Percentiles rank a stretch among this genome's conserved stretches.
Conservation (phyloP, 2,797 vertebrate species). For the Dicrostonyx torquatus region DNA sequence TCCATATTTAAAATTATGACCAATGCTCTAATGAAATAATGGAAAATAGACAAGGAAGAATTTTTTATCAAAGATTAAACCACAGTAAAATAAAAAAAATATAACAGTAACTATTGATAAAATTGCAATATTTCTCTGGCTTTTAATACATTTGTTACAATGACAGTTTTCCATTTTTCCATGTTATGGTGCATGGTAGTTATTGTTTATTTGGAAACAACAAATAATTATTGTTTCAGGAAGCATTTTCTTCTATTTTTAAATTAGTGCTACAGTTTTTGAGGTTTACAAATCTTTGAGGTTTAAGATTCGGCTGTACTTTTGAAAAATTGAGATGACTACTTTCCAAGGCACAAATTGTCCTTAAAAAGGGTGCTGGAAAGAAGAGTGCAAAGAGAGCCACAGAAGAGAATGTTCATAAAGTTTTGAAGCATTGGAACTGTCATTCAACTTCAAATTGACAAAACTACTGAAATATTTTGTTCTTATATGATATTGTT, state of each 20-base stretch:
- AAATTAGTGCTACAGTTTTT: background rate
- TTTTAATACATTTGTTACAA: background rate
- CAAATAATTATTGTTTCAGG: background rate
- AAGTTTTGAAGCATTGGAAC: background rate
- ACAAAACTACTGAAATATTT: background rate
- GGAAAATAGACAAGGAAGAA: background rate
- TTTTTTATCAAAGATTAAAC: background rate
- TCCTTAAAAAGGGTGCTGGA: background rate
- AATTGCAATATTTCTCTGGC: background rate
- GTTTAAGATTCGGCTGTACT: background rate
- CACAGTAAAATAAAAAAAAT: background rate
- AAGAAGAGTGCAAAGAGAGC: background rate
- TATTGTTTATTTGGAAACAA: background rate
- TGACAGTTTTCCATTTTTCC: background rate
- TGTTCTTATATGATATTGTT: background rate
- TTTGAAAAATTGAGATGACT: background rate
- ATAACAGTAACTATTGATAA: background rate
- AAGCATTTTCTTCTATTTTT: background rate
- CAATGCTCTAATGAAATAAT: background rate
- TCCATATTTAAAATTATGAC: background rate
- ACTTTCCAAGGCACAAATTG: background rate
- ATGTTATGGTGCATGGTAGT: background rate
- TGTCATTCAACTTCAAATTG: background rate
- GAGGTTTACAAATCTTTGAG: background rate
- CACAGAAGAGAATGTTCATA: background rate